Evolutionary conservation across 1,140 invertebrate genomes (phyloP).

Genomic region (Xylocopa sonorina): DNA sequence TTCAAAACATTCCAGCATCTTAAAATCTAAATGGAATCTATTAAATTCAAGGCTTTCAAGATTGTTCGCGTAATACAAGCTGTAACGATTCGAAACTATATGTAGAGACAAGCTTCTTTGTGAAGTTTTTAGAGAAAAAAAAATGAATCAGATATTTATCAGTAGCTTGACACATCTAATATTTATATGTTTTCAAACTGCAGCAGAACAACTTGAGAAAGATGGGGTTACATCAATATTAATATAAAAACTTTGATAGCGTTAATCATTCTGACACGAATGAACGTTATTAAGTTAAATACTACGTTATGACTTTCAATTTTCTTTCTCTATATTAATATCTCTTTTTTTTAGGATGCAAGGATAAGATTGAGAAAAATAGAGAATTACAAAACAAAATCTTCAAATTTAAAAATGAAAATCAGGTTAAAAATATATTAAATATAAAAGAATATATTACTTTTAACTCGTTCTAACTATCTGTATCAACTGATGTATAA

Average conservation of each 20-base stretch:
- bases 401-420: no score
- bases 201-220: neutral
- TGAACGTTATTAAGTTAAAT: neutral
- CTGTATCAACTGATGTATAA: no score
- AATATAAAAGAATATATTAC: no score
- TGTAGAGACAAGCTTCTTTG: neutral
- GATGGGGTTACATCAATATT: neutral
- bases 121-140: neutral
- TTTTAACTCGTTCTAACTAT: no score
- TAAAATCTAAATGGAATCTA: neutral
- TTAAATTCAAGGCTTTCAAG: neutral
- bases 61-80: neutral
- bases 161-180: neutral
- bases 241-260: neutral
- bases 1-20: neutral
- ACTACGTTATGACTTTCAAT: neutral
- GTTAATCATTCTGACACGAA: slow-evolving; percentile 1
- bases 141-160: neutral
- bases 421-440: no score
- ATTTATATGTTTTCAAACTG: neutral
- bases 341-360: neutral
- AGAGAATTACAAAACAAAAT: no score
- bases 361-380: no score
- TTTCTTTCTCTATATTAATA: neutral
- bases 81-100: neutral